Conservation (phyloP, 2,797 vertebrate species). For the Enteromius viviparus region DNA sequence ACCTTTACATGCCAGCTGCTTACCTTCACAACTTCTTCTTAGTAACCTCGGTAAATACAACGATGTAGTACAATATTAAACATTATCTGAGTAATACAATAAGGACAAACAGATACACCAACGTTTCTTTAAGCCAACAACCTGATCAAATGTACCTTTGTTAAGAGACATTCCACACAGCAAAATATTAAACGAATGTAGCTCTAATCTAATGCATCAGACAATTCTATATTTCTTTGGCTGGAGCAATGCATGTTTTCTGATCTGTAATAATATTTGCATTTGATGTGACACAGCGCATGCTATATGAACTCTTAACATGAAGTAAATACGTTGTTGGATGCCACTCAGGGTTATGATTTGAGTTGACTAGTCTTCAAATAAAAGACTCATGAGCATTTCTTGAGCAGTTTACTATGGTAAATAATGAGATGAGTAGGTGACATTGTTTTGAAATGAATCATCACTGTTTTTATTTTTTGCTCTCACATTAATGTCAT, state of each 20-base stretch:
- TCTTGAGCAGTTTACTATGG: background rate
- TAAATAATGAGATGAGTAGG: background rate
- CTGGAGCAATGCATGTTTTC: background rate
- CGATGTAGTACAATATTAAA: background rate
- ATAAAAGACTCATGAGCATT: background rate
- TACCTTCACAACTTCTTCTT: background rate
- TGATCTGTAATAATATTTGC: background rate
- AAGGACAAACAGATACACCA: background rate
- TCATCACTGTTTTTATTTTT: background rate
- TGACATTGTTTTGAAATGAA: conserved; percentile 11
- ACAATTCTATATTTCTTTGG: background rate
- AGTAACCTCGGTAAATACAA: background rate
- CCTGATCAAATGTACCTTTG: background rate
- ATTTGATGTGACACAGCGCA: background rate
- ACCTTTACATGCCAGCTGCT: background rate
- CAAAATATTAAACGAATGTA: conserved; percentile 51
- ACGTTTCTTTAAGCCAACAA: background rate
- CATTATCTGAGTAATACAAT: background rate
- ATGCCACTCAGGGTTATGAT: background rate
- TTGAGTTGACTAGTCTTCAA: background rate
- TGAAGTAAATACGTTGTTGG: background rate
- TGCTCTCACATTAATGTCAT: background rate
- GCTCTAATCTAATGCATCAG: background rate
- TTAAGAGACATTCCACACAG: conserved; percentile 38
- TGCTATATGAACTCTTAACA: background rate